A percentile compares a stretch with the other conserved stretches of the same genome.
Conservation (phyloP, 1,140 invertebrate genomes). For the Halesus radiatus region DNA sequence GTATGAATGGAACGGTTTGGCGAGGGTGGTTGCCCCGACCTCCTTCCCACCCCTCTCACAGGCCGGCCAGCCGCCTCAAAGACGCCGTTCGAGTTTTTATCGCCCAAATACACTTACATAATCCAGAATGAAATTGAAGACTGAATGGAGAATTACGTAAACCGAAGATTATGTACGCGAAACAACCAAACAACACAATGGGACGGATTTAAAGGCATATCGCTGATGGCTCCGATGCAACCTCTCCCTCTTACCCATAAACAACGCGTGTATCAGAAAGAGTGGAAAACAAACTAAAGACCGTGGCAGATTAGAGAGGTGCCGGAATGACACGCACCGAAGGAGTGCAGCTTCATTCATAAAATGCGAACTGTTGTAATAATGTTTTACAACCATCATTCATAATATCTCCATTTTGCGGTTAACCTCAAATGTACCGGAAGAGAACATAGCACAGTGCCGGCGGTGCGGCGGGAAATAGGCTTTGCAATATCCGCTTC, state of each 20-base stretch:
- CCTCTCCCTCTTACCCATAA: neutral
- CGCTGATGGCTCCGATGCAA: neutral
- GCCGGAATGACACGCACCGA: neutral
- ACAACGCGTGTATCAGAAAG: neutral
- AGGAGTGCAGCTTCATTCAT: neutral
- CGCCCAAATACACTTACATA: slow-evolving; percentile 1
- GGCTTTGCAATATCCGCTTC: slow-evolving; percentile 30
- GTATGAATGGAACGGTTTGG: neutral
- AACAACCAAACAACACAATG: neutral
- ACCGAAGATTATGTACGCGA: neutral
- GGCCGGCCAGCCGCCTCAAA: slow-evolving; percentile 33
- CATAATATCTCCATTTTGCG: slow-evolving; percentile 20
- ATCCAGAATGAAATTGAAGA: neutral
- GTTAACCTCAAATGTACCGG: slow-evolving; percentile 30
- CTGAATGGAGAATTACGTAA: neutral
- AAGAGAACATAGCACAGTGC: neutral
- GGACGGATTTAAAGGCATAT: neutral
- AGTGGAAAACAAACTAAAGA: neutral
- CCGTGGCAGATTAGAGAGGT: neutral
- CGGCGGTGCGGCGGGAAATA: slow-evolving; percentile 17
- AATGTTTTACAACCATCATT: neutral
- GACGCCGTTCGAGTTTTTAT: slow-evolving; percentile 46
- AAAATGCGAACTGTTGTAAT: neutral
- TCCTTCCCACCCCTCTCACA: neutral
- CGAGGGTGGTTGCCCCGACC: neutral